A percentile compares a stretch with the other conserved stretches of the same genome.
Evolutionary conservation across 2,888 invertebrate genomes (phyloP).

Genomic region (Leucania comma): DNA sequence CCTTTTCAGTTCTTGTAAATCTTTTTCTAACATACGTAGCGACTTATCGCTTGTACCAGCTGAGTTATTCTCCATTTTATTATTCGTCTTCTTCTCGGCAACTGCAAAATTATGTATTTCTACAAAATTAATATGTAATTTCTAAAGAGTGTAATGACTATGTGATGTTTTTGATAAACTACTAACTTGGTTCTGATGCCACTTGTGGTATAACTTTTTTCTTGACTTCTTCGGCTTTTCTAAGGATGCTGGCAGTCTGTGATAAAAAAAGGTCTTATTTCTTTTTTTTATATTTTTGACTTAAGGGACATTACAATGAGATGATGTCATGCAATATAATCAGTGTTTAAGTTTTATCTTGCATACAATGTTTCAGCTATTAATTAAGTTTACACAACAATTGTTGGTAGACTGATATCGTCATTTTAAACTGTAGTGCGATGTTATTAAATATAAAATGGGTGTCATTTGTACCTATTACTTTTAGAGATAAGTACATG

Average conservation of each 20-base stretch:
- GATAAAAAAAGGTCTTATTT: conserved; percentile 33
- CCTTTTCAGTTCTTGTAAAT: conserved; percentile 91
- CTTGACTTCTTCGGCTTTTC: conserved; percentile 81
- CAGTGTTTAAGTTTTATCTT: conserved; percentile 12
- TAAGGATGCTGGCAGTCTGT: conserved; percentile 74
- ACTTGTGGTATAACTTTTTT: conserved; percentile 68
- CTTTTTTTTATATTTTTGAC: too few relatives aligned
- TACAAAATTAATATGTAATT: conserved; percentile 5
- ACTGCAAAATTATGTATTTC: conserved; percentile 49
- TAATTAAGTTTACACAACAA: not conserved
- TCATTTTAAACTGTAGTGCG: not conserved
- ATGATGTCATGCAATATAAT: not conserved
- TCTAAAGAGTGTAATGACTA: not conserved
- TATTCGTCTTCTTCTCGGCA: conserved; percentile 71
- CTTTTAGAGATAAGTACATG: not conserved
- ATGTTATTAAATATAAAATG: not conserved
- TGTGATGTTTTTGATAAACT: conserved; percentile 2
- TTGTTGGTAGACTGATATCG: conserved; percentile 3
- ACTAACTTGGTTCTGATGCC: conserved; percentile 52
- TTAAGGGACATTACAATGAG: too few relatives aligned
- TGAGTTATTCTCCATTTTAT: conserved; percentile 73
- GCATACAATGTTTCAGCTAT: not conserved
- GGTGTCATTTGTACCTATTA: not conserved
- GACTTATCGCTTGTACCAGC: conserved; percentile 84
- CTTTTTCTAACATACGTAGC: conserved; percentile 89